Conservation (phyloP, 2,797 vertebrate genomes). For the Lagorchestes hirsutus region DNA sequence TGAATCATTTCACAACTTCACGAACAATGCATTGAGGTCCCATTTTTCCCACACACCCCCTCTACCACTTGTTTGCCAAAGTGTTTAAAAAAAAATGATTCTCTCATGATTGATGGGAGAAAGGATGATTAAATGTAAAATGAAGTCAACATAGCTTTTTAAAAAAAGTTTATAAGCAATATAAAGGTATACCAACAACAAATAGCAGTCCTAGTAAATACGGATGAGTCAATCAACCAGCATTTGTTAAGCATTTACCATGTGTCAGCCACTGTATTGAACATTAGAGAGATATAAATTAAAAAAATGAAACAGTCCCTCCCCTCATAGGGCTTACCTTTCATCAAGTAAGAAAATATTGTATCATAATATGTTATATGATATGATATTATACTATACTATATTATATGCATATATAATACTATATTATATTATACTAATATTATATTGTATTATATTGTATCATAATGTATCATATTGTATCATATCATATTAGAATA, state of each 20-base stretch:
- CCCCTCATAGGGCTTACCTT: background rate
- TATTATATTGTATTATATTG: no score
- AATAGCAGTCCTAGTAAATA: background rate
- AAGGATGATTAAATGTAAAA: background rate
- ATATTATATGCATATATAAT: no score
- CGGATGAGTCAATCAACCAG: background rate
- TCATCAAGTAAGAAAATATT: background rate
- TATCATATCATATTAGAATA: no score
- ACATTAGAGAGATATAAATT: background rate
- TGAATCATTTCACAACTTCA: no score
- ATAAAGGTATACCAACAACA: background rate
- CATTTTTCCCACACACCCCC: no score
- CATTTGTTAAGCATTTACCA: background rate
- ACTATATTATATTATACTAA: no score
- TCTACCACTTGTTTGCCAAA: no score
- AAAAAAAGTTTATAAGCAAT: background rate
- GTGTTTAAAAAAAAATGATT: no score
- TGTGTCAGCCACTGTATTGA: background rate
- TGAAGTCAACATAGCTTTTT: background rate
- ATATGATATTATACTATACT: no score
- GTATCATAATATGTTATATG: no score
- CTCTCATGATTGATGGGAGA: background rate
- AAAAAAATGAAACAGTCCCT: background rate
- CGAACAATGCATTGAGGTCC: no score
- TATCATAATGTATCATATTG: no score